A percentile compares a stretch with the other conserved stretches of the same genome.
phyloP scores from a whole-genome alignment of 2,113 vertebrate genomes.

The Atherinomorus stipes region DNA sequence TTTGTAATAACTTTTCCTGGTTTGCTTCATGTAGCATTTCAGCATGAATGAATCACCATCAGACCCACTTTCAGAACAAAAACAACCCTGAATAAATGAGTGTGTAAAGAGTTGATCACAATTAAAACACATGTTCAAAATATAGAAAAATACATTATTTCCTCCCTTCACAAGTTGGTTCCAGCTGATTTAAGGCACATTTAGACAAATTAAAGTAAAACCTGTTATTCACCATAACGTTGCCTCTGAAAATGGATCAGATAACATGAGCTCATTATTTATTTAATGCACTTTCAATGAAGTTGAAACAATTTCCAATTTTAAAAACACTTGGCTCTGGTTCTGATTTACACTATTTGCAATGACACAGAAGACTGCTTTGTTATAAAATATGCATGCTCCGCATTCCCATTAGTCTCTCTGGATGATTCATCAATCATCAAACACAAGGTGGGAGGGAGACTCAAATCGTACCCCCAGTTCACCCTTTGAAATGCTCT shows the following conservation, averaged over 20 bases:
- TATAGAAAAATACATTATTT: background rate
- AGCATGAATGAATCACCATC: background rate
- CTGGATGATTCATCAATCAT: constrained; percentile 62
- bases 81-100: background rate
- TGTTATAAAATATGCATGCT: constrained; percentile 57
- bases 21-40: background rate
- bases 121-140: background rate
- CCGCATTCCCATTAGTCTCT: constrained; percentile 42
- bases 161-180: too few relatives aligned
- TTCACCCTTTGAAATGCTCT: background rate
- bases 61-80: background rate
- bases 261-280: background rate
- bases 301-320: background rate
- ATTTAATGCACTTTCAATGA: background rate
- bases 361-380: constrained; percentile 28
- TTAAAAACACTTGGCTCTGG: constrained; percentile 2
- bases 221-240: too few relatives aligned
- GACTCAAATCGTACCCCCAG: constrained; percentile 21
- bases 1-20: background rate
- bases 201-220: too few relatives aligned
- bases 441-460: background rate
- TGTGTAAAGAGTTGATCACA: background rate
- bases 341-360: constrained; percentile 38
- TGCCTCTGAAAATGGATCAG: background rate
- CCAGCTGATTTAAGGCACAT: too few relatives aligned